Base-by-base conservation (phyloP, 2,888 invertebrate genomes). In the Drosophila leonis region DNA sequence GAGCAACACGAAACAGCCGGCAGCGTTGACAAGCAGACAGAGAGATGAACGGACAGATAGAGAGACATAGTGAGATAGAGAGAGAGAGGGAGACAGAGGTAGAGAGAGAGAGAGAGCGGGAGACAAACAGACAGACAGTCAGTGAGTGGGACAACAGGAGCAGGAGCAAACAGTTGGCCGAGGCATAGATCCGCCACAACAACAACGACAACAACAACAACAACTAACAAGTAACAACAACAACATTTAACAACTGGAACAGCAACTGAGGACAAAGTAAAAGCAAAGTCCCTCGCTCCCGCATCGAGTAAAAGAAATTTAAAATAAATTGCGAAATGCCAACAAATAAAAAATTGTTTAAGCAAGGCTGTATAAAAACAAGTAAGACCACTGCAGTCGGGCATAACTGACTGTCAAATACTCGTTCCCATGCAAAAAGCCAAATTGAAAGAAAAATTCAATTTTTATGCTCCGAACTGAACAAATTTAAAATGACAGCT, bases 321-420 rank as follows among this genome's bases (percentile, higher is more conserved):
- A 75, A 83, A 84, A 87, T 87, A 85, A 87, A 85, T 85, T 85
- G 81, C 83, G 65, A 80, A 88, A 88, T 81, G 76, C 77, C 83
- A 83, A 74, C 79, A 83, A 83, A 88, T 82, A 87, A 75, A 84
- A 69, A 71, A 74, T 74, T 76, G 60, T 72, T 65, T 61, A 79
- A 73, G 72, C 65, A 71, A 75, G 80, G 76, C 69, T 78, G 80
- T 69, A 69, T 24, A 73, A 66, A 75, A 55, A 37, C 18, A 37
- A 20, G 13, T 4, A 8, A 18, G 7, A 13, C 18, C 7, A 13
- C 18, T 4, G 33, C 18, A 20, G 18, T 20, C 49, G 31, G 13
- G 49, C 33, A 7, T 33, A 33, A 3, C 49, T 20, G 31, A 49
- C 20, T 20, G 13, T 13, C 0, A 8, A 4, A 31, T 49, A 7